phyloP scores from a whole-genome alignment of 2,888 invertebrate species.

The Agonopterix arenella region DNA sequence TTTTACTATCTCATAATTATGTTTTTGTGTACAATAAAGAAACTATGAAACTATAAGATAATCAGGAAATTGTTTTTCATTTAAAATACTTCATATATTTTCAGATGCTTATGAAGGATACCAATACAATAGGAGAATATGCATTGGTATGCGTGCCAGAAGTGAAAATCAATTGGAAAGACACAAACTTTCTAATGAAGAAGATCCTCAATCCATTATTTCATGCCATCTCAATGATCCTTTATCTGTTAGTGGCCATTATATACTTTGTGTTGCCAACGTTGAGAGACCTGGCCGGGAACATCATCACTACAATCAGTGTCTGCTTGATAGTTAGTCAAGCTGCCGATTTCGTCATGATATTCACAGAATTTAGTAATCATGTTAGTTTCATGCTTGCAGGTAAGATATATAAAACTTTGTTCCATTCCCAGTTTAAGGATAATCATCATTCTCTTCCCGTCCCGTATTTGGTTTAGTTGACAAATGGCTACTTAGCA shows the following conservation, averaged over 20 bases:
- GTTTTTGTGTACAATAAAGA: too few relatives aligned
- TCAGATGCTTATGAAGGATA: conserved; percentile 67
- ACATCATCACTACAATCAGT: conserved; percentile 89
- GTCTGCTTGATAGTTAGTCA: conserved; percentile 87
- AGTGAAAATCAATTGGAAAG: conserved; percentile 83
- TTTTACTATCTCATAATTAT: too few relatives aligned
- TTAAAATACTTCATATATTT: conserved; percentile 24
- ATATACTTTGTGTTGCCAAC: conserved; percentile 91
- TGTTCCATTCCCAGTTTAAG: not conserved
- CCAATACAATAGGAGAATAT: conserved; percentile 78
- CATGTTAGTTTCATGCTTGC: conserved; percentile 89
- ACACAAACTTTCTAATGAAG: conserved; percentile 83
- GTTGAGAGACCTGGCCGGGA: conserved; percentile 87
- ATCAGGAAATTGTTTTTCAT: too few relatives aligned
- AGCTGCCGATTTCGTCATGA: conserved; percentile 85
- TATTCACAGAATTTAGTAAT: conserved; percentile 87
- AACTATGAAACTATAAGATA: too few relatives aligned
- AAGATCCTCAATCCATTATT: conserved; percentile 87
- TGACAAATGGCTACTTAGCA: too few relatives aligned
- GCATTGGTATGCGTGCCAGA: conserved; percentile 86
- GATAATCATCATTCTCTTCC: too few relatives aligned
- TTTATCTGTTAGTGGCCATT: conserved; percentile 83
- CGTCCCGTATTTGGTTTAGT: too few relatives aligned
- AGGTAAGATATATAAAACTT: conserved; percentile 65
- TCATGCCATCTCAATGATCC: conserved; percentile 83